These are phyloP conservation scores for Eupithecia exiguata DNA, from an alignment of 2,888 invertebrate species.

Conservation along the genomic window DNA sequence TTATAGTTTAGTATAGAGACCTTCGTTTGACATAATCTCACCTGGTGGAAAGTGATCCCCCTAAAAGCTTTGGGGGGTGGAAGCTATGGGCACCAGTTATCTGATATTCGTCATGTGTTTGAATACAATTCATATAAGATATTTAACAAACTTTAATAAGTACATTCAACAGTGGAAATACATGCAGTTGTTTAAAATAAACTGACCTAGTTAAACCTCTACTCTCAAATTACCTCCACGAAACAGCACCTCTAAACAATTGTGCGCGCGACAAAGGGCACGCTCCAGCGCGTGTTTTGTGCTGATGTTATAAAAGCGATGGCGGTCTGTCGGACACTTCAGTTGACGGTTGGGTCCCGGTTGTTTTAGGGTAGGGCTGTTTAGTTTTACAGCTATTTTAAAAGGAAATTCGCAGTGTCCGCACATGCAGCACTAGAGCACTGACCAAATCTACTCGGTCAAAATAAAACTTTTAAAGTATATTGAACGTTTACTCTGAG, in stretches of 20 bases:
- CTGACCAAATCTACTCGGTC: background rate
- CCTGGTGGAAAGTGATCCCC: too few species aligned
- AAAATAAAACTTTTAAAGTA: background rate
- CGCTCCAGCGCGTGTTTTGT: slow-evolving; percentile 66
- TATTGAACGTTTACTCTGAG: background rate
- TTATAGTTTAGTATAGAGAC: too few species aligned
- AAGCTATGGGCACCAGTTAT: background rate
- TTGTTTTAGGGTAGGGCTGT: background rate
- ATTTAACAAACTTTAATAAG: background rate
- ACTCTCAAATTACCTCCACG: slow-evolving; percentile 37
- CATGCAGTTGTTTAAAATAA: slow-evolving; percentile 3
- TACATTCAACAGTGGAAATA: background rate
- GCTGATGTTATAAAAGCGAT: slow-evolving; percentile 65
- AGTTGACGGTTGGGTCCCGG: background rate
- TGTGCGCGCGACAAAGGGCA: slow-evolving; percentile 47
- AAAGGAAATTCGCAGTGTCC: background rate
- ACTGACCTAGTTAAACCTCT: slow-evolving; percentile 18
- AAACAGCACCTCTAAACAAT: slow-evolving; percentile 23
- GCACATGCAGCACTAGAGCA: background rate
- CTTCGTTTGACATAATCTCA: too few species aligned
- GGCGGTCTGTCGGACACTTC: slow-evolving; percentile 11
- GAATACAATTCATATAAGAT: background rate
- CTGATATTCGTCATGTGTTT: background rate
- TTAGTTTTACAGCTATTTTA: background rate
- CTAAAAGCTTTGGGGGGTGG: too few species aligned